These are phyloP conservation scores for Lophura nycthemera DNA, from an alignment of 2,113 vertebrate genomes.

Conservation along the genomic window DNA sequence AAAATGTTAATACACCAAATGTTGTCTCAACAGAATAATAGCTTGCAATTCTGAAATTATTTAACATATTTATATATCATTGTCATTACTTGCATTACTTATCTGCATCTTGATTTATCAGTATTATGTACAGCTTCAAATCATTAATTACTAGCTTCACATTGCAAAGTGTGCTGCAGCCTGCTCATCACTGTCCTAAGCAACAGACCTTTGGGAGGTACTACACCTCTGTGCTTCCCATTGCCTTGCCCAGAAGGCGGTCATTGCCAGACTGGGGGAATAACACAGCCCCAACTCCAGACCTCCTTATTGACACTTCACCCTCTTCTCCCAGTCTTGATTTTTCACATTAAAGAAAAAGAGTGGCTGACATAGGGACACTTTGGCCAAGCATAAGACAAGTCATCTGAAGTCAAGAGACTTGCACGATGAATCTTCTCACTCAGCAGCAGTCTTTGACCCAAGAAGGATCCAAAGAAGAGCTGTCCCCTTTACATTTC, in stretches of 20 bases:
- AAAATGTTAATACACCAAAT: background rate
- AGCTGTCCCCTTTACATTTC: background rate
- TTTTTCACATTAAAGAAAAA: background rate
- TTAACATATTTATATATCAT: background rate
- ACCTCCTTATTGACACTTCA: background rate
- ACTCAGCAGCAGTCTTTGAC: background rate
- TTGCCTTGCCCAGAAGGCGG: background rate
- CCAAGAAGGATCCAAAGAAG: background rate
- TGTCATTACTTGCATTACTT: background rate
- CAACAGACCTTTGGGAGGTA: fast-evolving
- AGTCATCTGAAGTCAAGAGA: background rate
- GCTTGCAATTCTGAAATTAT: background rate
- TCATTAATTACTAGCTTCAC: background rate
- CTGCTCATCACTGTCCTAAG: background rate
- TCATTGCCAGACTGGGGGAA: background rate
- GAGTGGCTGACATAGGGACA: background rate
- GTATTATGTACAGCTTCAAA: background rate
- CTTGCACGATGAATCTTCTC: background rate
- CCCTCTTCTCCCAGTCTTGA: background rate
- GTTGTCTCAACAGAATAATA: background rate
- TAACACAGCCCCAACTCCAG: background rate
- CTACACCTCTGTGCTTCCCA: background rate
- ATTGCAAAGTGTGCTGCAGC: background rate
- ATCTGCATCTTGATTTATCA: background rate
- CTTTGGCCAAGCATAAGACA: background rate